phyloP scores from a whole-genome alignment of 2,888 invertebrate genomes.

The Camptogramma bilineatum region DNA sequence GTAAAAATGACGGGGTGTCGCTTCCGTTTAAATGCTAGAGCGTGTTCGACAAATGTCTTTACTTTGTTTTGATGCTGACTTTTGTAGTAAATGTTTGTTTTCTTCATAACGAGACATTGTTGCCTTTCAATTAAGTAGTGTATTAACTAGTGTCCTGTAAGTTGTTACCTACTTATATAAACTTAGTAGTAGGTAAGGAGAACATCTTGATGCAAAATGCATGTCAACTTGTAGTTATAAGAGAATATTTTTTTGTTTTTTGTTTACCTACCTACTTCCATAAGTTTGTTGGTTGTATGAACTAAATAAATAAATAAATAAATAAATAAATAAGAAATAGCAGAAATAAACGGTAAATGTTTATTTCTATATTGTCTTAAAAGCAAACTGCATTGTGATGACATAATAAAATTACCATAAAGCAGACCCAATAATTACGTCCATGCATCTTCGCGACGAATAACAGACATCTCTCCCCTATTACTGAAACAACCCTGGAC shows the following conservation, averaged over 20 bases:
- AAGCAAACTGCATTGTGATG: conserved; percentile 35
- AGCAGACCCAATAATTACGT: conserved; percentile 55
- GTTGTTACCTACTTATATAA: no score
- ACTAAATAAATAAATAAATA: no score
- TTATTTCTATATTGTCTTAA: conserved; percentile 14
- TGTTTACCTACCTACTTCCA: no score
- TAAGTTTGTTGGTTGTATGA: no score
- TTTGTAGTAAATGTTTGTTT: background rate
- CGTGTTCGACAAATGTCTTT: conserved; percentile 29
- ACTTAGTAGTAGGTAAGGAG: no score
- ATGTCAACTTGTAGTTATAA: no score
- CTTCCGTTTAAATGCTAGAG: conserved; percentile 26
- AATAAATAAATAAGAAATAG: background rate
- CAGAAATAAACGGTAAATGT: background rate
- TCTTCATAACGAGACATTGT: background rate
- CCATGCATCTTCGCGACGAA: conserved; percentile 70
- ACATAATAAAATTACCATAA: conserved; percentile 48
- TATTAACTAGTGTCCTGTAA: no score
- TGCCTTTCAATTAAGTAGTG: conserved; percentile 7
- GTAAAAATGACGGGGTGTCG: conserved; percentile 44
- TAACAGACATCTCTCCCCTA: conserved; percentile 55
- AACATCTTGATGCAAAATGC: no score
- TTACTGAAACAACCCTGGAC: conserved; percentile 45
- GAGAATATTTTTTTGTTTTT: no score
- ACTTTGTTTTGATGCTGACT: conserved; percentile 20